phyloP scores from a whole-genome alignment of 2,797 vertebrate species.

The Steatocranus sp. region DNA sequence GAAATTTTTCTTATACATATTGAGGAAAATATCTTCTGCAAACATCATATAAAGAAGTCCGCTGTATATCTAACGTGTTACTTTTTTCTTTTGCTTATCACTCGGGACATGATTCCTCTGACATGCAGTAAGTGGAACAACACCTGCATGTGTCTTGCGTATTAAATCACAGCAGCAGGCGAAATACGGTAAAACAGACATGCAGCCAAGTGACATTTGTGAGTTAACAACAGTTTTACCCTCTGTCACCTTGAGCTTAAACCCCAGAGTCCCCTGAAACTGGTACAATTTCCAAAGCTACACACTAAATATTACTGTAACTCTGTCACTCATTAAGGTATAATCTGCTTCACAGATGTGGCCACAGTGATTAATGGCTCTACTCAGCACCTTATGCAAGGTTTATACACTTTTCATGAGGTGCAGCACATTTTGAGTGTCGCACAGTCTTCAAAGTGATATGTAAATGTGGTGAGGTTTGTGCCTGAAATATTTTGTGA shows the following conservation, averaged over 20 bases:
- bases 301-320: background rate
- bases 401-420: constrained; percentile 24
- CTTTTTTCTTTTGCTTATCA: constrained; percentile 28
- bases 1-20: background rate
- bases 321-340: constrained; percentile 24
- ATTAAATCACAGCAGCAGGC: constrained; percentile 44
- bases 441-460: constrained; percentile 24
- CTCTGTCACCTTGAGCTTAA: constrained; percentile 2
- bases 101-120: constrained; percentile 31
- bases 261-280: background rate
- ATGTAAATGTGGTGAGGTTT: constrained; percentile 23
- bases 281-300: background rate
- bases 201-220: background rate
- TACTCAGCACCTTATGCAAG: constrained; percentile 3
- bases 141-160: constrained; percentile 32
- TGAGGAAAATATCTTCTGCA: background rate
- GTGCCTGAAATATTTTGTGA: background rate
- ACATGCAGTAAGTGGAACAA: constrained; percentile 25
- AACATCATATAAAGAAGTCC: background rate
- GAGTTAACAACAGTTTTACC: constrained; percentile 25
- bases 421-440: constrained; percentile 3
- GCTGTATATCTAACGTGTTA: constrained; percentile 7
- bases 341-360: constrained; percentile 43
- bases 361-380: constrained; percentile 14
- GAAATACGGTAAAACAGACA: constrained; percentile 38